Conservation (phyloP, 30 jellyfish, hydroid and myxozoan genomes). For the Chironex yamaguchii region DNA sequence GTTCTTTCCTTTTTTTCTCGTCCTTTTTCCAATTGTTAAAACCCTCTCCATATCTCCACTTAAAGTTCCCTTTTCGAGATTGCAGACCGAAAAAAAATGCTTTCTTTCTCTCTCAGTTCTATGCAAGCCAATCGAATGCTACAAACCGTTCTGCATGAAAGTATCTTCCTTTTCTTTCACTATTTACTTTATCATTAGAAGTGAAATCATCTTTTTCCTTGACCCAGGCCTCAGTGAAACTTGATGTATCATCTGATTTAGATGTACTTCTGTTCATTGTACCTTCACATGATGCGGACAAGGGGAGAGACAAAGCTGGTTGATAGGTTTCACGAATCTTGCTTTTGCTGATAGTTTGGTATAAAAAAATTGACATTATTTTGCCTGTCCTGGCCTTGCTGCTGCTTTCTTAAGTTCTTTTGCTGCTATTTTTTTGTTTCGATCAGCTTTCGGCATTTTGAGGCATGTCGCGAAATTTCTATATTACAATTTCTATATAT, state of each 20-base stretch:
- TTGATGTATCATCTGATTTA: slow-evolving; percentile 33
- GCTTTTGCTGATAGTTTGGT: slow-evolving; percentile 7
- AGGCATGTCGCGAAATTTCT: slow-evolving; percentile 29
- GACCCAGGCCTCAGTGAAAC: slow-evolving; percentile 43
- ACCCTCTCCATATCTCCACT: slow-evolving; percentile 39
- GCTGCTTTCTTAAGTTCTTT: slow-evolving; percentile 18
- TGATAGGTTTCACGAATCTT: slow-evolving; percentile 49
- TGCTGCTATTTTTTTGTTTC: slow-evolving; percentile 30
- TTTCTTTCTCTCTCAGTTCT: slow-evolving; percentile 20
- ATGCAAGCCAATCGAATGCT: slow-evolving; percentile 24
- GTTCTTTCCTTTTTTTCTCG: slow-evolving; percentile 13
- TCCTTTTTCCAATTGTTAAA: slow-evolving; percentile 21
- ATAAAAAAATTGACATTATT: slow-evolving; percentile 7
- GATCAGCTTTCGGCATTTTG: slow-evolving; percentile 65
- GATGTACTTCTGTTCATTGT: slow-evolving; percentile 23
- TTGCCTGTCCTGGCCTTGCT: slow-evolving; percentile 21
- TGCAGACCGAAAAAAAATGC: too few species aligned
- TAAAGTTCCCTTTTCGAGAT: slow-evolving; percentile 43
- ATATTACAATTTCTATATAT: too few species aligned
- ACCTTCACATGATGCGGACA: slow-evolving; percentile 33
- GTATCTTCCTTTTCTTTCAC: slow-evolving; percentile 49
- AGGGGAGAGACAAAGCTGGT: slow-evolving; percentile 55
- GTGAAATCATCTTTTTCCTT: slow-evolving; percentile 29
- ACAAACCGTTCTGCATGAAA: slow-evolving; percentile 23
- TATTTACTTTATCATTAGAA: slow-evolving; percentile 33